Evolutionary conservation across 2,797 vertebrate genomes (phyloP), one percentile per base, ranked within the genome.

Genomic region (Iguana delicatissima): DNA sequence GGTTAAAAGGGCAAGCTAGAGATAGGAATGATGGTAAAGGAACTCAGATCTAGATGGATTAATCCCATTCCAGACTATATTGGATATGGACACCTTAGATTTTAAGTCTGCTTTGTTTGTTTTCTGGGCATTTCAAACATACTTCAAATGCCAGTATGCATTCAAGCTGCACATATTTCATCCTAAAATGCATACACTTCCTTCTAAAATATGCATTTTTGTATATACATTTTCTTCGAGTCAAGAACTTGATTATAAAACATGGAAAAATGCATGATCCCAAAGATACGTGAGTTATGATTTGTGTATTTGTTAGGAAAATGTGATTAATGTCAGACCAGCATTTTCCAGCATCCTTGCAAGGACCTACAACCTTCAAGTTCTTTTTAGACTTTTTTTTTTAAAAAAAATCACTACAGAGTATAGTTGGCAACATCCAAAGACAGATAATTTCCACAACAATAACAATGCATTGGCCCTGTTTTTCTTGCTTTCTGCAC

Each of bases 401-500:
- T 85, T 1, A 64, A 64, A 64, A 64, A 64, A 26, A 64, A 6
- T 84, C 87, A 57, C 35, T 0, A 7, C 38, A 22, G 20, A 59
- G 72, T 93, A 92, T 93, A 91, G 83, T 91, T 38, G 35, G 85
- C 89, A 92, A 55, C 86, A 93, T 92, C 91, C 90, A 95, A 93
- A 94, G 55, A 46, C 59, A 93, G 90, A 84, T 92, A 90, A 94
- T 93, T 95, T 95, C 50, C 52, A 89, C 72, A 93, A 89, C 62
- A 52, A 77, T 42, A 62, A 35, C 93, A 94, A 92, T 85, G 52
- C 83, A 90, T 92, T 93, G 72, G 35, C 84, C 89, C 92, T 20
- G 91, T 93, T 95, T 92, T 32, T 32, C 72, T 83, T 84, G 77
- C 93, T 95, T 95, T 89, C 90, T 85, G 91, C 90, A 89, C 89